Evolutionary conservation across 2,797 vertebrate genomes (phyloP), one percentile per base, ranked within the genome.

Genomic region (Chelonia mydas): DNA sequence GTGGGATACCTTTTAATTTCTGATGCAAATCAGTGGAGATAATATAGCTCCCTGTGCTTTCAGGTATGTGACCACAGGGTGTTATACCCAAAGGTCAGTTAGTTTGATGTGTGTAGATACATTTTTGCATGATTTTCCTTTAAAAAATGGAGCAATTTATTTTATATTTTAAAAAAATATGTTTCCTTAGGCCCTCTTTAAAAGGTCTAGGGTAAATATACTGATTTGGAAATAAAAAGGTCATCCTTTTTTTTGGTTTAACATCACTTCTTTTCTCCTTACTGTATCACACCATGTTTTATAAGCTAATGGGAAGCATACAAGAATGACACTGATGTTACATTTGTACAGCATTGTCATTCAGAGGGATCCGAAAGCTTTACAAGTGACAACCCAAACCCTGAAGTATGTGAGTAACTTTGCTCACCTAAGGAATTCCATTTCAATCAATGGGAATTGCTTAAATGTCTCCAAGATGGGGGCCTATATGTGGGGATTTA

Each of bases 31-130:
- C 81, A 77, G 47, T 15, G 82, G 8, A 89, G 74, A 76, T 31
- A 88, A 27, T 76, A 12, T 19, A 51, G 28, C 88, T 54, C 90
- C 59, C 74, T n/a, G 45, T 55, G 33, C 76, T 83, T 88, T 78
- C 33, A 4, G 54, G 50, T 2, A 1, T 53, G 54, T 2, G 9
- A 41, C 84, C 84, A 77, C 90, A 83, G 53, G 55, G 16, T 86
- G 83, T 7, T 57, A 89, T 72, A 50, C 83, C 92, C 87, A 82
- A 81, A 92, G 94, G 33, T 91, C 92, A 93, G 68, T 21, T 74
- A 23, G 31, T 96, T n/a, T 11, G 76, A 88, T 96, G 80, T 33
- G 25, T 25, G 81, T 31, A 84, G 51, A 41, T 25, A 15, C 28
- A 31, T 94, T 92, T 25, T 86, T 78, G 17, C 47, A 72, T 4